Base-by-base conservation (phyloP, 2,888 invertebrate genomes). In the Lasioglossum vierecki region DNA sequence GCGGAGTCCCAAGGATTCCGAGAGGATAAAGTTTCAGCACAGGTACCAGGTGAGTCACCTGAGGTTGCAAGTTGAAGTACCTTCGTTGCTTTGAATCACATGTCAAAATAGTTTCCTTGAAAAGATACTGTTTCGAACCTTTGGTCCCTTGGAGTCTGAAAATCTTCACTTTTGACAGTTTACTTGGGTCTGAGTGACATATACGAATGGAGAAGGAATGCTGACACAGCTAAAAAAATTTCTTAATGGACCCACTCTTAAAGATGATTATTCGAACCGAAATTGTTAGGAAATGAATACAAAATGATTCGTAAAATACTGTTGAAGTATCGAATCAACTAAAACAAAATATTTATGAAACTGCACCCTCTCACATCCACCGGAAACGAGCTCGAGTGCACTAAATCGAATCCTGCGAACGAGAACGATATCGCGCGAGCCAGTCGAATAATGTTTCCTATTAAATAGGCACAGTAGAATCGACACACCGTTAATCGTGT, bases 371-470 rank as follows among this genome's bases (percentile, higher is more conserved):
- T 9, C 53, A 3, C n/a, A 63, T 39, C 30, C 35, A 81, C 82
- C 74, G 75, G 35, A 35, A 74, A 60, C 66, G 92, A 53, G 53
- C 53, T 53, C 53, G 53, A 53, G 53, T 9, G 22, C n/a, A 1
- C 53, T n/a, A 53, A n/a, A 53, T n/a, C 53, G 53, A n/a, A 22
- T 53, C 9, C 53, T n/a, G 91, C 91, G 91, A 90, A 85, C 30
- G 18, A 44, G 73, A 68, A 75, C 70, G 74, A 35, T 49, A 76
- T 72, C 49, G 68, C 72, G 75, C 66, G 78, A 82, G 68, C 30
- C 75, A 78, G 66, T 57, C 78, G 76, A 77, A 73, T 49, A 22
- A 82, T 80, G 91, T 93, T 94, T 93, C 93, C 92, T 93, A 94
- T 91, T 89, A 91, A 91, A 88, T 88, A 92, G 86, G 77, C 68